Evolutionary conservation across 2,797 vertebrate genomes (phyloP), one percentile per base, ranked within the genome.

Genomic region (Graptemys geographica): DNA sequence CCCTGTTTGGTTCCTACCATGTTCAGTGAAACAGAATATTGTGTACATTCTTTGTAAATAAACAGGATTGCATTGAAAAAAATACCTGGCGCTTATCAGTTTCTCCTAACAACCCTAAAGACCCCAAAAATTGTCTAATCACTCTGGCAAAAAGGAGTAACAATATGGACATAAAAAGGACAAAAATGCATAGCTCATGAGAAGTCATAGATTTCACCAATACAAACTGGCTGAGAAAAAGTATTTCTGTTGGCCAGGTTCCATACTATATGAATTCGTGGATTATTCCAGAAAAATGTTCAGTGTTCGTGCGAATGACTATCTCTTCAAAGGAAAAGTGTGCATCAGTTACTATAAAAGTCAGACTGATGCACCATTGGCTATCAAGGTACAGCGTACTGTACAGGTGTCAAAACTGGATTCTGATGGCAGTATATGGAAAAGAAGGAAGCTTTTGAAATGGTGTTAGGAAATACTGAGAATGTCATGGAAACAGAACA

Each of bases 281-380:
- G 47, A 56, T 92, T 94, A 37, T 93, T 94, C 72, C 82, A 90
- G 86, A 95, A 97, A 88, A 90, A 94, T 78, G 87, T 95, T 91
- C 62, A 92, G 83, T 90, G 93, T 93, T 88, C 91, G 79, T 81
- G 79, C 69, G 55, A 78, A 81, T 76, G 37, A 41, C 59, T 88
- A 16, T 33, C 69, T 84, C 78, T 84, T 56, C n/a, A 82, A 92
- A 87, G 81, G 44, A 80, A 90, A 96, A 87, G 87, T 93, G 69
- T 57, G 4, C 79, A 83, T 83, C 57, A 57, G 59, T 91, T 80
- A 59, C 81, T 86, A 37, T 11, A 57, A 57, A 90, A 91, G 49
- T 72, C 62, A 81, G 80, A 23, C 57, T 21, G 76, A 84, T 92
- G 28, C 0, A 9, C 79, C 0, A 0, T 72, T 92, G 91, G 69